Conservation (phyloP, 1,140 invertebrate species). For the Drosophila watanabei region DNA sequence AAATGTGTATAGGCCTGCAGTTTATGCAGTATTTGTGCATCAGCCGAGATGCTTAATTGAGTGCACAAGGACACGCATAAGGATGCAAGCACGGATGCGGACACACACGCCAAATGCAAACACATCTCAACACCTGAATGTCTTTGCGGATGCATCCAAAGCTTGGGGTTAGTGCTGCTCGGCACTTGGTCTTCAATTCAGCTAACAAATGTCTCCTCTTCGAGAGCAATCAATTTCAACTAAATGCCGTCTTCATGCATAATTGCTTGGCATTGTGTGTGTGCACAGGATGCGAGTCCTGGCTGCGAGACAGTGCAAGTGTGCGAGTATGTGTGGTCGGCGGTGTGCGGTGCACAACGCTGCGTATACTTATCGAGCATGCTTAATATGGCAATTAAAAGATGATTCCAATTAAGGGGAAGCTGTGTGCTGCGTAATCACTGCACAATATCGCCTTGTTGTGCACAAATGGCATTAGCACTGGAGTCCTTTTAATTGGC, state of each 20-base stretch:
- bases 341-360: constrained; percentile 26
- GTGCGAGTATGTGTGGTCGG: constrained; percentile 6
- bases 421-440: constrained; percentile 57
- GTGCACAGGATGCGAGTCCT: constrained; percentile 12
- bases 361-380: constrained; percentile 60
- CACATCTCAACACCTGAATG: constrained; percentile 64
- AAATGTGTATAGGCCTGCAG: constrained; percentile 46
- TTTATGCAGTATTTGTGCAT: constrained; percentile 34
- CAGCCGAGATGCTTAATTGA: constrained; percentile 63
- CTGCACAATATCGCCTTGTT: constrained; percentile 52
- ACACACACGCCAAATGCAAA: constrained; percentile 25
- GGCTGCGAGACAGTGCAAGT: constrained; percentile 1
- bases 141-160: constrained; percentile 40
- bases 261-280: constrained; percentile 62
- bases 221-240: constrained; percentile 74
- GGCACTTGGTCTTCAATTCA: constrained; percentile 27
- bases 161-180: constrained; percentile 31
- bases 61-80: constrained; percentile 39
- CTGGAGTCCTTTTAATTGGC: constrained; percentile 53
- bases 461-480: constrained; percentile 59
- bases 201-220: constrained; percentile 49
- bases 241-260: constrained; percentile 73
- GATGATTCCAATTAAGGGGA: constrained; percentile 74
- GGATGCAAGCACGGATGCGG: neutral
- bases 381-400: constrained; percentile 80